Conservation (phyloP, 2,113 vertebrate species). For the Emydura subglobosa region DNA sequence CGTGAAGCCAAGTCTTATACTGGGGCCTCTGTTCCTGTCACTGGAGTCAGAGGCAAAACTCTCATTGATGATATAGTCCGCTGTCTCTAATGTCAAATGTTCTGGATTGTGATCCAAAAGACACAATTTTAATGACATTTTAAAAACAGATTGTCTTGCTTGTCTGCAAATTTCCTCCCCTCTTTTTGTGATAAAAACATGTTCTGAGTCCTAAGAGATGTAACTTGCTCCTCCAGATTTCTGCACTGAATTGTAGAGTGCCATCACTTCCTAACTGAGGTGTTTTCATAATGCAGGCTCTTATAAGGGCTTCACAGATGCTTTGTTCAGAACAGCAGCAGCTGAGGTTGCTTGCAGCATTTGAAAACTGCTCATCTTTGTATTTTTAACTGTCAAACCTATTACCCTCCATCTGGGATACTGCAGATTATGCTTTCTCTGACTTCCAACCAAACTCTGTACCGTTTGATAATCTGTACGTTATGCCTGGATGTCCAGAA, state of each 20-base stretch:
- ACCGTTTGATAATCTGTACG: too few relatives aligned
- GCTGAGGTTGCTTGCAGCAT: not conserved
- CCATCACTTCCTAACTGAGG: not conserved
- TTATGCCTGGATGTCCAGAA: too few relatives aligned
- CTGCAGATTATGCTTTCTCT: too few relatives aligned
- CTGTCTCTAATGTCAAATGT: conserved; percentile 53
- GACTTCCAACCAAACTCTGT: too few relatives aligned
- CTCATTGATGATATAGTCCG: not conserved
- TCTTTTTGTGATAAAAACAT: not conserved
- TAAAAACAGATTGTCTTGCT: conserved; percentile 52
- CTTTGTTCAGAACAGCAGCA: conserved; percentile 11
- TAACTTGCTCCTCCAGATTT: conserved; percentile 15
- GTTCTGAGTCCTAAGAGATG: not conserved
- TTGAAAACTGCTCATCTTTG: conserved; percentile 26
- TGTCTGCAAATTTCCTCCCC: conserved; percentile 43
- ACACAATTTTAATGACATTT: conserved; percentile 50
- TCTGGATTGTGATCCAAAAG: conserved; percentile 31
- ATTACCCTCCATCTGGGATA: too few relatives aligned
- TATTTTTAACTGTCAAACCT: not conserved
- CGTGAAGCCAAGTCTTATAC: not conserved
- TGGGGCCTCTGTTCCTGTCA: not conserved
- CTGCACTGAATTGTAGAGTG: not conserved
- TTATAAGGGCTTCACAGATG: conserved; percentile 16
- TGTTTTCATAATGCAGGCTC: not conserved
- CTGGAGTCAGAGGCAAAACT: not conserved